These are phyloP conservation scores for Diaprepes abbreviatus DNA, from an alignment of 2,888 invertebrate genomes.

Conservation along the genomic window DNA sequence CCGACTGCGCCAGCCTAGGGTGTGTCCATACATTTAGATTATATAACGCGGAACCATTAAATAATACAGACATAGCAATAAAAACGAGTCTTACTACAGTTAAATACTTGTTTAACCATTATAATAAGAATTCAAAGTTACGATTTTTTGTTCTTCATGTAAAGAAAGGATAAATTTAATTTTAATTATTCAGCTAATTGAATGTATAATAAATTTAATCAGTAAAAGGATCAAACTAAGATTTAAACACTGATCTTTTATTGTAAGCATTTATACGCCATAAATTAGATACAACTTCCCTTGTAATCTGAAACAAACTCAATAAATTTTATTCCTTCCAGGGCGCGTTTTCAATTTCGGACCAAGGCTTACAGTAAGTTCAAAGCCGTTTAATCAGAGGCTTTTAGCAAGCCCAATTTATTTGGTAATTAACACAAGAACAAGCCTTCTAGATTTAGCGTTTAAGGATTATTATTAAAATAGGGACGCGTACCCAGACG, in stretches of 20 bases:
- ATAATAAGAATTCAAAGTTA: no score
- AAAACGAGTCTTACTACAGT: no score
- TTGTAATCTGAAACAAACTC: slow-evolving; percentile 38
- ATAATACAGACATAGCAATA: no score
- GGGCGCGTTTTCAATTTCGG: slow-evolving; percentile 44
- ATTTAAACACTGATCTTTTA: slow-evolving; percentile 3
- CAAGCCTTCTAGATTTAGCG: slow-evolving; percentile 46
- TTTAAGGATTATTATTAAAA: slow-evolving; percentile 43
- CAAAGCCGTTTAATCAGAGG: slow-evolving; percentile 47
- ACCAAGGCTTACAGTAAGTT: slow-evolving; percentile 46
- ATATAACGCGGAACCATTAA: no score
- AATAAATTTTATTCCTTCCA: slow-evolving; percentile 43
- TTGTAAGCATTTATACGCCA: slow-evolving; percentile 3
- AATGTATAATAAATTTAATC: background rate
- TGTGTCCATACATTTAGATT: no score
- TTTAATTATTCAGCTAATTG: no score
- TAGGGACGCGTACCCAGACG: slow-evolving; percentile 36
- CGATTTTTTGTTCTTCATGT: no score
- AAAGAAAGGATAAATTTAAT: no score
- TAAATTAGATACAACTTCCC: slow-evolving; percentile 25
- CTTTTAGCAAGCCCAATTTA: slow-evolving; percentile 48
- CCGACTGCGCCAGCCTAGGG: no score
- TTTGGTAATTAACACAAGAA: slow-evolving; percentile 50
- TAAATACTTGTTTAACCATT: no score
- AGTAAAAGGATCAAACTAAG: background rate